These are phyloP conservation scores for Sitophilus oryzae DNA, from an alignment of 1,140 invertebrate species.

Conservation along the genomic window DNA sequence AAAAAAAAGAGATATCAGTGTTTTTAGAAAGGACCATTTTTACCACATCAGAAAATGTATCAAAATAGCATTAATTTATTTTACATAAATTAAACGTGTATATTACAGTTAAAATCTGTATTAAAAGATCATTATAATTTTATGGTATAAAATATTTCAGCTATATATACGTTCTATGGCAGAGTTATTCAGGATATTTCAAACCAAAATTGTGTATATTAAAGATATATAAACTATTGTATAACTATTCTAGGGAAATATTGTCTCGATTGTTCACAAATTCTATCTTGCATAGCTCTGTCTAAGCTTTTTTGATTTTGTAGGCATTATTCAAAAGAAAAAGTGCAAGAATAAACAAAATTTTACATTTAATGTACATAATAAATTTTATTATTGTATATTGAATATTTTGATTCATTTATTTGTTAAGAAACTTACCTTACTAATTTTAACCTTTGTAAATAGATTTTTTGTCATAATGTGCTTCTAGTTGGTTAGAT, in stretches of 20 bases:
- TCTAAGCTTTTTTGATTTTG: slow-evolving; percentile 3
- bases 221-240: background rate
- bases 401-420: too few relatives aligned
- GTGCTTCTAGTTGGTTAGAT: too few relatives aligned
- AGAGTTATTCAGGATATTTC: background rate
- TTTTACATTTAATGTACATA: slow-evolving; percentile 19
- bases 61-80: background rate
- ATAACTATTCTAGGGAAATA: too few relatives aligned
- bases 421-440: too few relatives aligned
- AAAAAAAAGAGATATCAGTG: background rate
- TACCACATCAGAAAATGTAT: slow-evolving; percentile 7
- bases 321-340: background rate
- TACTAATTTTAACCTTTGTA: too few relatives aligned
- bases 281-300: background rate
- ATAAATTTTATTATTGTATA: slow-evolving; percentile 25
- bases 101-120: too few relatives aligned
- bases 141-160: background rate
- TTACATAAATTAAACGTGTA: too few relatives aligned
- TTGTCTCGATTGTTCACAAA: too few relatives aligned
- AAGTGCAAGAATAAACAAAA: slow-evolving; percentile 10
- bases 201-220: too few relatives aligned
- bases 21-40: slow-evolving; percentile 9
- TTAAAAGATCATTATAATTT: too few relatives aligned
- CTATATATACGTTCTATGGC: background rate
- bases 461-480: too few relatives aligned